Evolutionary conservation across 2,113 vertebrate species (phyloP), one percentile per base, ranked within the genome.

Genomic region (Oncorhynchus gorbuscha): DNA sequence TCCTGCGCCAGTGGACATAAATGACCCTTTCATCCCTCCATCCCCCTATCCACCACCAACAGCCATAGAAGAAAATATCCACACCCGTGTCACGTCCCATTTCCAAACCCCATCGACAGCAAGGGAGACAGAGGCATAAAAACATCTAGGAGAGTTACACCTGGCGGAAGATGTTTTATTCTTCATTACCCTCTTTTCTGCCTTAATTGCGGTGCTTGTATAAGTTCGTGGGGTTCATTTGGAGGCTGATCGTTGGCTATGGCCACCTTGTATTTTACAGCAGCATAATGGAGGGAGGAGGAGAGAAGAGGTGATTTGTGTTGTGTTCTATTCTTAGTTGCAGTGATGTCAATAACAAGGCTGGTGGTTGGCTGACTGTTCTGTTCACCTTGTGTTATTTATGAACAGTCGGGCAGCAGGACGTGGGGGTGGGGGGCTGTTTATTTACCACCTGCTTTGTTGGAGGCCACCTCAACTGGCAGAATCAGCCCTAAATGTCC

Each of bases 381-480:
- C 77, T 48, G 77, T 86, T 89, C 83, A 80, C 58, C 78, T 76
- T 72, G 70, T 77, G 72, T 90, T 92, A 86, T 91, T 89, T 92
- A 88, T 87, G 87, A 81, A 76, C 77, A 79, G 84, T 61, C 48
- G 76, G 82, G 80, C 78, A 45, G 39, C 79, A 72, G 79, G 35
- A 45, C 67, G 61, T 67, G 65, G 78, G 86, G 69, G n/a, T n/a
- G n/a, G 79, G 78, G 80, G 73, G 76, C 68, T 65, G 74, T 82
- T 87, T 85, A 86, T 91, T 92, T 90, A 89, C 85, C 73, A 73
- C 83, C 75, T 45, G 73, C 81, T 87, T 55, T 18, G 59, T 16
- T 79, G 5, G 16, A 84, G 74, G 83, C 84, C 69, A 24, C 69
- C 81, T 85, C 86, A 83, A 66, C 30, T 16, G 77, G 76, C 35